These are phyloP conservation scores for Myripristis jacobus DNA, from an alignment of 2,797 vertebrate genomes.

Conservation along the genomic window DNA sequence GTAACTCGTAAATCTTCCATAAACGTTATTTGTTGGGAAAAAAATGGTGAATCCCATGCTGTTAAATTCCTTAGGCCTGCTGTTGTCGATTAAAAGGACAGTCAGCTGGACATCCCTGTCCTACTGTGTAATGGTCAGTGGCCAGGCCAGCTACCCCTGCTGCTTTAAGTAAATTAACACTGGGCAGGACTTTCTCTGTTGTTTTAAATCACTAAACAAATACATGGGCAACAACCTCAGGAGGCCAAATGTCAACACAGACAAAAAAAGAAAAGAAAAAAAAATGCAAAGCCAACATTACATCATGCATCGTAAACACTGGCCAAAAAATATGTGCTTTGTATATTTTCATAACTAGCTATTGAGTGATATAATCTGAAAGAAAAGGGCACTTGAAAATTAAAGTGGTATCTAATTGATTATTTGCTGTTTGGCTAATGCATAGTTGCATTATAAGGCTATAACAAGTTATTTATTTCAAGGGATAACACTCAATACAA, in stretches of 20 bases:
- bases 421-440: slow-evolving; percentile 49
- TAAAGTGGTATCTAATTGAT: slow-evolving; percentile 59
- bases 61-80: slow-evolving; percentile 87
- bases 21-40: slow-evolving; percentile 83
- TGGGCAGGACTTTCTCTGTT: slow-evolving; percentile 79
- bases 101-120: slow-evolving; percentile 87
- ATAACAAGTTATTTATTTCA: slow-evolving; percentile 54
- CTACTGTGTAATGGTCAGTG: slow-evolving; percentile 90
- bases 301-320: slow-evolving; percentile 50
- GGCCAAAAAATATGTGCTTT: slow-evolving; percentile 40
- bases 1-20: slow-evolving; percentile 85
- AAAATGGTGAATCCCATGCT: slow-evolving; percentile 82
- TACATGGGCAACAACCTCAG: slow-evolving; percentile 68
- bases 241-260: slow-evolving; percentile 67
- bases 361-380: slow-evolving; percentile 51
- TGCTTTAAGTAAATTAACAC: slow-evolving; percentile 87
- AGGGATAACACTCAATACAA: slow-evolving; percentile 39
- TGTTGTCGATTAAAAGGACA: slow-evolving; percentile 89
- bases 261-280: slow-evolving; percentile 26
- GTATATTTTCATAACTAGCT: slow-evolving; percentile 46
- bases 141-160: slow-evolving; percentile 81
- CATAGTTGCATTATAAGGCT: slow-evolving; percentile 29
- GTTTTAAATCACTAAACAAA: slow-evolving; percentile 81
- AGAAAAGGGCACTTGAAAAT: slow-evolving; percentile 28
- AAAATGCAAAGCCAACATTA: slow-evolving; percentile 31